These are phyloP conservation scores for Apoda limacodes DNA, from an alignment of 2,888 invertebrate genomes.

Conservation along the genomic window DNA sequence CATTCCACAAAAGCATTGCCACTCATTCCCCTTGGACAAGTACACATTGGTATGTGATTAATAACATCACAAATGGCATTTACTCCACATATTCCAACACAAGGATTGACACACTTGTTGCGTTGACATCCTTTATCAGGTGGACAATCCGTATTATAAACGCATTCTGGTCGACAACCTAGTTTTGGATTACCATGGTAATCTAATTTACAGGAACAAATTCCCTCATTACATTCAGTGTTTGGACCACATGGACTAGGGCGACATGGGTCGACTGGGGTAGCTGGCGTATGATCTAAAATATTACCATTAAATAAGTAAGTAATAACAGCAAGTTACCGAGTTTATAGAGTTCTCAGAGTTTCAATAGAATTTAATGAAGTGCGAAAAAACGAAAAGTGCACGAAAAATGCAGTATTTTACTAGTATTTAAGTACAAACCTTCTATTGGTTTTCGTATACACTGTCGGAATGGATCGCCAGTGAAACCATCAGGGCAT, in stretches of 20 bases:
- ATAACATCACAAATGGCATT: constrained; percentile 78
- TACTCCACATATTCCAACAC: constrained; percentile 77
- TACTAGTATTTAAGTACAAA: constrained; percentile 18
- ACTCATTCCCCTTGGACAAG: constrained; percentile 73
- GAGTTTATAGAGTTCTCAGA: not conserved
- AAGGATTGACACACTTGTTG: constrained; percentile 80
- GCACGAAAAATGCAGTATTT: not conserved
- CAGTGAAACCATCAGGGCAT: constrained; percentile 74
- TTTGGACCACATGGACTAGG: constrained; percentile 76
- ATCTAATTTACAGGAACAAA: constrained; percentile 71
- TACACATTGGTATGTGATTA: constrained; percentile 79
- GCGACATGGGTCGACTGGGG: constrained; percentile 63
- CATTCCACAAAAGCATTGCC: constrained; percentile 78
- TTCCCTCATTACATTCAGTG: constrained; percentile 65
- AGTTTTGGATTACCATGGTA: constrained; percentile 76
- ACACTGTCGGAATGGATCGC: constrained; percentile 79
- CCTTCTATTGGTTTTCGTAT: constrained; percentile 61
- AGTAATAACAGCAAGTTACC: too few species aligned
- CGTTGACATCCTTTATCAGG: constrained; percentile 73
- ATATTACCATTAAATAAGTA: too few species aligned
- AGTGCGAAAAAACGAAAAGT: not conserved
- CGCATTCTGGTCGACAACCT: constrained; percentile 78
- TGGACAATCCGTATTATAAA: constrained; percentile 75
- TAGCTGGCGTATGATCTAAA: constrained; percentile 29
- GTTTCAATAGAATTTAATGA: not conserved